These are phyloP conservation scores for Rotaria sp. DNA, from an alignment of 2,888 invertebrate species.

Conservation along the genomic window DNA sequence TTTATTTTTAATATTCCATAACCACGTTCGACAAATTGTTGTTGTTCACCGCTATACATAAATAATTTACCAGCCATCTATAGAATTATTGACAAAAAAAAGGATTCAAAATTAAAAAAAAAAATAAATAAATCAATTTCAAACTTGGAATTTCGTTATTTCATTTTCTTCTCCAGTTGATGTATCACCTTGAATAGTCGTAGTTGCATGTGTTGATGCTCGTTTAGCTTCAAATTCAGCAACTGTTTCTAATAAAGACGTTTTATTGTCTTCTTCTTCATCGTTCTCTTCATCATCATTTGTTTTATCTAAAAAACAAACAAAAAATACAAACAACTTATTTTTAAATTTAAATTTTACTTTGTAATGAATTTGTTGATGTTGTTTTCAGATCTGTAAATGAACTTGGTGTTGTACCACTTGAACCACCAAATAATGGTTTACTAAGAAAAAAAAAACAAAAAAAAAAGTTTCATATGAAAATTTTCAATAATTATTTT, in stretches of 20 bases:
- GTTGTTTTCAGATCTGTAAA: slow-evolving; percentile 1
- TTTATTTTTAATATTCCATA: slow-evolving; percentile 37
- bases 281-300: neutral
- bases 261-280: neutral
- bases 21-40: slow-evolving; percentile 34
- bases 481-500: too few species aligned
- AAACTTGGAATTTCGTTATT: slow-evolving; percentile 12
- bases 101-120: too few species aligned
- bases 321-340: too few species aligned
- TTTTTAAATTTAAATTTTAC: neutral
- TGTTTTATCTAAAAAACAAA: neutral
- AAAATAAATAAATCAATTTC: neutral
- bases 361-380: neutral
- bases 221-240: slow-evolving; percentile 23
- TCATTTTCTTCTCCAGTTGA: slow-evolving; percentile 29
- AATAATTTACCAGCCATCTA: slow-evolving; percentile 19
- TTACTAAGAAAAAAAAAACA: neutral
- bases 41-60: slow-evolving; percentile 15
- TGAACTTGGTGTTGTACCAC: neutral
- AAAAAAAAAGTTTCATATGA: neutral
- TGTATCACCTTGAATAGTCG: slow-evolving; percentile 14
- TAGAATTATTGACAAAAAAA: neutral
- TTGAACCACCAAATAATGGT: slow-evolving; percentile 26
- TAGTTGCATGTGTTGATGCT: neutral
- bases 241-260: neutral